phyloP scores from a whole-genome alignment of 1,140 invertebrate species.

The Brachionus rubens region DNA sequence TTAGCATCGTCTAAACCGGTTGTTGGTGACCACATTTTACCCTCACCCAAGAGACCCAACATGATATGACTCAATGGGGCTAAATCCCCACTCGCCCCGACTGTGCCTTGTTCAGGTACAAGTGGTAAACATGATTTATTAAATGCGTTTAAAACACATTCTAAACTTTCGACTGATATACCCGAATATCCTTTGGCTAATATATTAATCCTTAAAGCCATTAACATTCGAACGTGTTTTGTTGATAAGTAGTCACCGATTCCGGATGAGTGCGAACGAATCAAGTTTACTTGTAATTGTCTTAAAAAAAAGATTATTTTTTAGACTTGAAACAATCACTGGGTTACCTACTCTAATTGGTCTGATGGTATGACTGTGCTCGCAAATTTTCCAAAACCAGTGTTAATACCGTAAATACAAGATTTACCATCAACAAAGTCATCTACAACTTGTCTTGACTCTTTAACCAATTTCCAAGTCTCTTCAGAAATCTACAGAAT shows the following conservation, averaged over 20 bases:
- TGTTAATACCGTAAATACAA: constrained; percentile 71
- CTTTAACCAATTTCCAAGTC: constrained; percentile 63
- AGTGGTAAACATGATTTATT: constrained; percentile 71
- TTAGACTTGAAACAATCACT: too few relatives aligned
- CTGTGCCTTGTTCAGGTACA: constrained; percentile 72
- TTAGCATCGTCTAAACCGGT: constrained; percentile 71
- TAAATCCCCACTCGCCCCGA: constrained; percentile 72
- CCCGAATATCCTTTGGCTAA: constrained; percentile 73
- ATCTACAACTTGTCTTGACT: constrained; percentile 65
- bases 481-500: constrained; percentile 63
- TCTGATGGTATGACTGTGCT: constrained; percentile 65
- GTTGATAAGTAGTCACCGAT: constrained; percentile 68
- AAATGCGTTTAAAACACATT: constrained; percentile 69
- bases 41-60: constrained; percentile 71
- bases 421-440: constrained; percentile 66
- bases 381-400: constrained; percentile 75
- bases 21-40: constrained; percentile 72
- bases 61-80: constrained; percentile 72
- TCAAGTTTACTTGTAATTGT: constrained; percentile 70
- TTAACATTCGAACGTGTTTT: constrained; percentile 68
- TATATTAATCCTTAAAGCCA: constrained; percentile 71
- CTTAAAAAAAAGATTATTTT: constrained; percentile 55
- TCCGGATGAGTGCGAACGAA: constrained; percentile 70
- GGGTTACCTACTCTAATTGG: constrained; percentile 66
- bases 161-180: constrained; percentile 67